Evolutionary conservation across 2,113 vertebrate species (phyloP).

Genomic region (Bubo scandiacus): DNA sequence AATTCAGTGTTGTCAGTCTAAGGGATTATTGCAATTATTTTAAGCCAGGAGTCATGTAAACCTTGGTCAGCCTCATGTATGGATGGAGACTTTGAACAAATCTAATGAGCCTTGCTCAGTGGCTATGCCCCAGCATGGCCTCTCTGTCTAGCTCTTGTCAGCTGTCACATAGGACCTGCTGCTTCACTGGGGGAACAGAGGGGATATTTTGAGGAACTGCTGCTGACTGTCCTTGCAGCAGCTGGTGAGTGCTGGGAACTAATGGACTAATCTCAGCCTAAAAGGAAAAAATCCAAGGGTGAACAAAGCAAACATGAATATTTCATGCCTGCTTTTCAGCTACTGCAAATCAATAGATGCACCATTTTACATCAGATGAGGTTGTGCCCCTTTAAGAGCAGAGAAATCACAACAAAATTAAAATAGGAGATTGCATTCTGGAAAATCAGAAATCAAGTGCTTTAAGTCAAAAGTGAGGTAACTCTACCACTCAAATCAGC

Average conservation of each 20-base stretch:
- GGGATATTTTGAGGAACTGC: not conserved
- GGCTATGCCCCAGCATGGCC: not conserved
- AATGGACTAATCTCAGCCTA: not conserved
- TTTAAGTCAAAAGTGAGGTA: not conserved
- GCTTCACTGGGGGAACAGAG: not conserved
- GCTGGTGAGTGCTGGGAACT: not conserved
- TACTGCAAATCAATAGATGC: not conserved
- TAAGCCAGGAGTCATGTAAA: not conserved
- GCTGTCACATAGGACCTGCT: not conserved
- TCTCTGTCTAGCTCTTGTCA: not conserved
- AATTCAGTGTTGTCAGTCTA: not conserved
- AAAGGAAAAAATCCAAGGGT: not conserved
- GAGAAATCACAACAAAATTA: not conserved
- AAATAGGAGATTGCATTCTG: not conserved
- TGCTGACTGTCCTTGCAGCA: not conserved
- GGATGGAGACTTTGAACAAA: not conserved
- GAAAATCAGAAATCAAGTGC: not conserved
- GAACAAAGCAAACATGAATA: not conserved
- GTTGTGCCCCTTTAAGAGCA: not conserved
- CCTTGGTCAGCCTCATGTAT: not conserved
- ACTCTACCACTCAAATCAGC: not conserved
- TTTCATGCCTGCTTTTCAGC: not conserved
- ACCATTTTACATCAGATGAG: not conserved
- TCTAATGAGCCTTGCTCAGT: not conserved
- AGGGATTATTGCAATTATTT: slow-evolving; percentile 34